A percentile compares a stretch with the other conserved stretches of the same genome.
phyloP scores from a whole-genome alignment of 2,888 invertebrate genomes.

The Brenthis ino region DNA sequence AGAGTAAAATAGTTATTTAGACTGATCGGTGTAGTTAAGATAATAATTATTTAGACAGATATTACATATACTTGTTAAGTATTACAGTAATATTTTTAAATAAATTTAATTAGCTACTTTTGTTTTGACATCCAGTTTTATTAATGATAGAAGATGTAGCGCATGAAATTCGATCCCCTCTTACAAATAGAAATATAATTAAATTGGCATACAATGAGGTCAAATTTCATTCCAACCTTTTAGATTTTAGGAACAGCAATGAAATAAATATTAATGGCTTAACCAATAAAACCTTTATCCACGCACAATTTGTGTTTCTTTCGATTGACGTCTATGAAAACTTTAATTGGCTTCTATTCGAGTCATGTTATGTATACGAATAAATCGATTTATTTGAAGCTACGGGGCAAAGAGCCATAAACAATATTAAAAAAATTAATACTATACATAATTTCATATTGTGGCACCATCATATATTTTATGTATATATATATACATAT shows the following conservation, averaged over 20 bases:
- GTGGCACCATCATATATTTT: too few species aligned
- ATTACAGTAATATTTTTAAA: background rate
- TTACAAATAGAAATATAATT: conserved; percentile 25
- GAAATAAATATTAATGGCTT: conserved; percentile 53
- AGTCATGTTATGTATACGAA: conserved; percentile 33
- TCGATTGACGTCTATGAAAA: conserved; percentile 48
- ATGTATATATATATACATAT: too few species aligned
- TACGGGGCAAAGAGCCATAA: conserved; percentile 13
- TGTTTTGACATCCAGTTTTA: background rate
- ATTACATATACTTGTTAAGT: too few species aligned
- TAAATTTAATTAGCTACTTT: background rate
- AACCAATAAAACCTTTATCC: conserved; percentile 55
- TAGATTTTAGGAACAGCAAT: conserved; percentile 46
- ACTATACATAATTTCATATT: background rate
- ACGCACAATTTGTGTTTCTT: conserved; percentile 57
- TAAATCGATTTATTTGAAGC: conserved; percentile 37
- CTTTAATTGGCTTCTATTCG: conserved; percentile 64
- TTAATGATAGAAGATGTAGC: conserved; percentile 2
- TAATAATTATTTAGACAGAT: too few species aligned
- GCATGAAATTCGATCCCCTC: conserved; percentile 6
- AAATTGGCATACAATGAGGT: conserved; percentile 30
- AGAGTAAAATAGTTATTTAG: too few species aligned
- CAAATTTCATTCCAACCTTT: conserved; percentile 30
- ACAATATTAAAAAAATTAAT: background rate
- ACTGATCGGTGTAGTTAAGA: too few species aligned